Base-by-base conservation (phyloP, 2,797 vertebrate species). In the Rhincodon typus region DNA sequence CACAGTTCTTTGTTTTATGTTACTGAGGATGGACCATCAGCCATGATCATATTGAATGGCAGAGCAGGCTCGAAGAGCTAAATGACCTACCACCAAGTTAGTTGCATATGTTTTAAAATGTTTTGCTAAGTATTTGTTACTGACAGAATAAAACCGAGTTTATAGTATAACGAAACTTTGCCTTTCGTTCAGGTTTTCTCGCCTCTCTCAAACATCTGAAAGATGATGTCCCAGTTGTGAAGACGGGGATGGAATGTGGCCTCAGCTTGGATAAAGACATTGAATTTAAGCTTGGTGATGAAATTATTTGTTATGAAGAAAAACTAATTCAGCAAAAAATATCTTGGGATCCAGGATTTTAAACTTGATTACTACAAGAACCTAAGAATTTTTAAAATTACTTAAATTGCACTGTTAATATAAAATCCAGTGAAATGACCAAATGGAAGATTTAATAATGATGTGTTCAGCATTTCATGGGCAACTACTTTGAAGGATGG, bases 311-410 rank as follows among this genome's bases (percentile, higher is more conserved):
- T 96, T 98, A 98, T 0, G 98, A 98, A 97, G 98, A 98, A 96
- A 96, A 97, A 70, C 97, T 98, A 66, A 72, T 96, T 0, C 96
- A 96, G 0, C 98, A 98, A 96, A 98, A 96, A 96, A 99, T 97
- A 34, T 98, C 98, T n/a, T 99, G 99, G 99, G 97, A 99, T 96
- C 99, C 99, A 0, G 98, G 99, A 95, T 99, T 99, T 97, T 99
- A 97, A 97, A 96, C 67, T 34, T n/a, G 94, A 46, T 94, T 30
- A 46, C 46, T 34, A 3, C n/a, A 67, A 10, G 7, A 93, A 42
- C 62, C 30, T 53, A 53, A 70, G n/a, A 94, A 70, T 70, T 53
- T 74, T 95, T 74, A 70, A 77, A 95, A 77, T 34, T 2, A 95
- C 77, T 74, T 94, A 46, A 94, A 72, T 95, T 74, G 94, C 46